A percentile compares a stretch with the other conserved stretches of the same genome.
Evolutionary conservation across 2,113 vertebrate genomes (phyloP).

Genomic region (Penelope pileata): DNA sequence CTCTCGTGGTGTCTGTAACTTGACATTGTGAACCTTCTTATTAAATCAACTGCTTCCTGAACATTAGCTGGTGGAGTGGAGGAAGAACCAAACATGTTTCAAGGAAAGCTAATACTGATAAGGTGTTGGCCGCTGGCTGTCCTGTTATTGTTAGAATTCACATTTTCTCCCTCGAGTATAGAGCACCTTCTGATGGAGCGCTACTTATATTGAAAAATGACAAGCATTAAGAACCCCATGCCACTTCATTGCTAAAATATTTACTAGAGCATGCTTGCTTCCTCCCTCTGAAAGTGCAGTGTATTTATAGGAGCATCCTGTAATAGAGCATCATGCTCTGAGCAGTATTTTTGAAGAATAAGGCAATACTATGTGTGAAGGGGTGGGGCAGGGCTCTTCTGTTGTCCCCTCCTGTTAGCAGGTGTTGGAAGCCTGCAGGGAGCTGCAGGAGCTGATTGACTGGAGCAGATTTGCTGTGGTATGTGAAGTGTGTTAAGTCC

Average conservation of each 20-base stretch:
- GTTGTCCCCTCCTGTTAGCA: conserved; percentile 11
- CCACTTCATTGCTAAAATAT: conserved; percentile 49
- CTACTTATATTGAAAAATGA: conserved; percentile 46
- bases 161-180: background rate
- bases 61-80: background rate
- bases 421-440: conserved; percentile 17
- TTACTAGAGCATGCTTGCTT: conserved; percentile 48
- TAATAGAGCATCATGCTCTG: background rate
- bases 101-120: conserved; percentile 37
- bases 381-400: background rate
- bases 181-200: conserved; percentile 17
- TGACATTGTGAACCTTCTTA: conserved; percentile 36
- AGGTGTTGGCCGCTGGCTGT: conserved; percentile 1
- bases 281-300: background rate
- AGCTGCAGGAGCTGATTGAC: conserved; percentile 36
- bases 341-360: conserved; percentile 24
- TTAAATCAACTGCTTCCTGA: conserved; percentile 40
- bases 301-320: conserved; percentile 27
- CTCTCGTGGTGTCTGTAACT: conserved; percentile 24
- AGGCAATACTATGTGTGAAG: background rate
- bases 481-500: background rate
- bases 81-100: conserved; percentile 24
- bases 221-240: conserved; percentile 14
- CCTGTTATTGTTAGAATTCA: conserved; percentile 37
- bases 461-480: conserved; percentile 34